Base-by-base conservation (phyloP, 2,113 vertebrate genomes). In the Ptilonorhynchus violaceus region DNA sequence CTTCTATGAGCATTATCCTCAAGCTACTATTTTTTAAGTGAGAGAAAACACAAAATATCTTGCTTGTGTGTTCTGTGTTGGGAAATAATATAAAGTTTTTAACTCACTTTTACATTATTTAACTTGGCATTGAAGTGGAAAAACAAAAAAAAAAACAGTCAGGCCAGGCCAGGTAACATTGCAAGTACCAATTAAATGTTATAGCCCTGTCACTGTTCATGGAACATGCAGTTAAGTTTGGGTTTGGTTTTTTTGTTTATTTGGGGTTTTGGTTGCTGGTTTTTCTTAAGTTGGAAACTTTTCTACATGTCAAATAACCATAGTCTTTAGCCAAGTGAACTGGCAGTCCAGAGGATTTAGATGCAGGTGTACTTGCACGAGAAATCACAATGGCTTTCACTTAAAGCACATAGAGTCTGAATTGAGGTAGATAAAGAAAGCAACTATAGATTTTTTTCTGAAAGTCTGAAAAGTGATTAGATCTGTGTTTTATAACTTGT, bases 21-120 rank as follows among this genome's bases (percentile, higher is more conserved):
- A 63, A 90, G 82, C 47, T 63, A 77, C 31, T 69, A 47, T 72
- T 67, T 79, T 62, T 89, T 41, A 76, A 82, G 39, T 70, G 41
- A 60, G 16, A 21, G n/a, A 83, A 88, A 87, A 56, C 6, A 76
- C 4, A 66, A 73, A 85, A 66, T 85, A 74, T 74, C 77, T 86
- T 52, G n/a, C 17, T 33, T 69, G 13, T 59, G 15, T 67, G 25
- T 3, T 30, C 24, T 22, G 9, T 67, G 24, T 50, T 70, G 27
- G 35, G 39, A 80, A 85, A 85, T 39, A 27, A 4, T 12, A 35
- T 8, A 3, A 78, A 63, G 20, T 12, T 85, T 66, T 91, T 27
- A 73, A 73, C 24, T 37, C 28, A 25, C 3, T 77, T 88, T 46
- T 66, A 49, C 10, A 3, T n/a, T 62, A 56, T 70, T 81, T 88